Percentiles rank a stretch among this genome's conserved stretches.
Conservation (phyloP, 2,888 invertebrate genomes). For the Cordilura impudica region DNA sequence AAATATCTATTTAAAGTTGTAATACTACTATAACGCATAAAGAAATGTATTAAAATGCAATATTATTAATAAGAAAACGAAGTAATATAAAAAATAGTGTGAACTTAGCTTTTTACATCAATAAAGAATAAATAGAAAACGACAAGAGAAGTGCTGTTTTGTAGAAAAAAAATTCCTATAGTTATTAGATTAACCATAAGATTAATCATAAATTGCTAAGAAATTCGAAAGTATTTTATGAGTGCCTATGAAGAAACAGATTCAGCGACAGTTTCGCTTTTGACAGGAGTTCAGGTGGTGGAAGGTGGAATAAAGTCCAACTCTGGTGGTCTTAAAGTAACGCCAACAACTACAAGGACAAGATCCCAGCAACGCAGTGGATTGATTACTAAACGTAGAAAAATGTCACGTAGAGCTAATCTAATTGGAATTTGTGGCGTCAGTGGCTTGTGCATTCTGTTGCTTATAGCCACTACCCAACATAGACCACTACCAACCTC, state of each 20-base stretch:
- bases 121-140: not conserved
- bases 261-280: slow-evolving; percentile 69
- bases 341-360: slow-evolving; percentile 63
- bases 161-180: not conserved
- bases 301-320: slow-evolving; percentile 44
- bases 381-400: slow-evolving; percentile 71
- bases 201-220: not conserved
- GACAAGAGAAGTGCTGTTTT: not conserved
- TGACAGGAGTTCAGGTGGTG: slow-evolving; percentile 66
- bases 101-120: slow-evolving; percentile 1
- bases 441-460: slow-evolving; percentile 76
- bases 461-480: slow-evolving; percentile 78
- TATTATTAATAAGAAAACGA: not conserved
- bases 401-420: slow-evolving; percentile 77
- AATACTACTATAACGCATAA: not conserved
- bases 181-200: slow-evolving; percentile 39
- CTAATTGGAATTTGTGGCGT: slow-evolving; percentile 77
- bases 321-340: slow-evolving; percentile 14
- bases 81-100: not conserved
- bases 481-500: slow-evolving; percentile 74
- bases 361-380: slow-evolving; percentile 72
- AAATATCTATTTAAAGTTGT: not conserved
- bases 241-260: slow-evolving; percentile 57
- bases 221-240: slow-evolving; percentile 45
- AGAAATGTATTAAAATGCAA: not conserved